Evolutionary conservation across 1,140 invertebrate species (phyloP).

Genomic region (Anastrepha ludens): DNA sequence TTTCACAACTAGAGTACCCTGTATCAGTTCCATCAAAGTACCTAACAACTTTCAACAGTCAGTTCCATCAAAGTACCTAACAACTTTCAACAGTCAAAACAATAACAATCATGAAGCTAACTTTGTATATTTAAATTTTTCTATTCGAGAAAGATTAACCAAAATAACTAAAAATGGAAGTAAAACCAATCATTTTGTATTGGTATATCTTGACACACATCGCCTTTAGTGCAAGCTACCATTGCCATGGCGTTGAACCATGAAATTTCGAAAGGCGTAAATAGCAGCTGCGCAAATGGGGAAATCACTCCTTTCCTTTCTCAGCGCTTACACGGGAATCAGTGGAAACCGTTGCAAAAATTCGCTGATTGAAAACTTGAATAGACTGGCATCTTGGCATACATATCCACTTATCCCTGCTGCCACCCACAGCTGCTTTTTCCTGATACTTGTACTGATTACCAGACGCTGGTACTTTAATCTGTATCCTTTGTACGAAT

Average conservation of each 20-base stretch:
- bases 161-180: no score
- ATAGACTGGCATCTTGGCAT: neutral
- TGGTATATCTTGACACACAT: neutral
- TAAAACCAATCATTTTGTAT: no score
- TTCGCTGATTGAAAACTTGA: constrained; percentile 55
- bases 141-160: no score
- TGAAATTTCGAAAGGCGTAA: neutral
- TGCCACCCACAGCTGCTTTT: neutral
- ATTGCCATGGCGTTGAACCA: neutral
- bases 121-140: no score
- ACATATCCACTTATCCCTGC: neutral
- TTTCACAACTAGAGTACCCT: no score
- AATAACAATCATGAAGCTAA: no score
- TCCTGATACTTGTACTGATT: neutral
- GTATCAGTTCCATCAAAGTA: no score
- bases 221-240: neutral
- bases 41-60: no score
- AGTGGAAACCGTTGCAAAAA: neutral
- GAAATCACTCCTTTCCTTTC: no score
- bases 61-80: no score
- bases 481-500: neutral
- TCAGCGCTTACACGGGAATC: neutral
- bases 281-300: no score
- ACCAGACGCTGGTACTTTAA: neutral
- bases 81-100: no score